Base-by-base conservation (phyloP, 2,113 vertebrate genomes). In the Puffinus mauretanicus region DNA sequence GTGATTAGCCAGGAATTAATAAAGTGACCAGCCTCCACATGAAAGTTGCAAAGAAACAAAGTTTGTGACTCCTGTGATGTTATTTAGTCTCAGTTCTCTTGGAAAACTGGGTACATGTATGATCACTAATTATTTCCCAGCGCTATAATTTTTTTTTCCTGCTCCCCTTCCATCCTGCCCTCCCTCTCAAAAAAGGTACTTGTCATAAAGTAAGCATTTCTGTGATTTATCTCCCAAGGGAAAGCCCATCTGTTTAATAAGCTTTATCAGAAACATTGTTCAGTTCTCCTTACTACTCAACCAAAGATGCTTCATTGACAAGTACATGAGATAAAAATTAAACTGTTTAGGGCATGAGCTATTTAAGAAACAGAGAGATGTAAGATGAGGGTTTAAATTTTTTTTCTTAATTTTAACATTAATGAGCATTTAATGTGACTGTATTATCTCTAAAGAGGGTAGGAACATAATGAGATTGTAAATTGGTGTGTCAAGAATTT, bases 281-380 rank as follows among this genome's bases (percentile, higher is more conserved):
- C 67, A 62, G 27, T 94, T 93, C 16, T 91, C 47, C 57, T 70
- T 88, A 14, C 64, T 92, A 87, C 54, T 97, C 5, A 5, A 34
- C 85, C 60, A 86, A 93, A 85, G 46, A 87, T 84, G 77, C 69
- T 93, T 91, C 92, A 62, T 95, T 94, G 86, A 73, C 77, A 97
- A 67, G 72, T n/a, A 25, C 25, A 60, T 44, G 58, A 86, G 46
- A 81, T 52, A 94, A 92, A 95, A 93, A 78, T 84, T 73, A 66
- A 86, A 70, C 46, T 93, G 36, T 66, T 85, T 75, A 57, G 67
- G 57, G 55, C 64, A 77, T 62, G 67, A 95, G 47, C 95, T 86
- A 55, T 95, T 96, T 96, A 82, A 88, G 79, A 97, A 96, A 94
- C 38, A 79, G 81, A 86, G 51, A 94, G 54, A 77, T 82, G 38